Evolutionary conservation across 2,113 vertebrate species (phyloP), one percentile per base, ranked within the genome.

Genomic region (Marmota monax): DNA sequence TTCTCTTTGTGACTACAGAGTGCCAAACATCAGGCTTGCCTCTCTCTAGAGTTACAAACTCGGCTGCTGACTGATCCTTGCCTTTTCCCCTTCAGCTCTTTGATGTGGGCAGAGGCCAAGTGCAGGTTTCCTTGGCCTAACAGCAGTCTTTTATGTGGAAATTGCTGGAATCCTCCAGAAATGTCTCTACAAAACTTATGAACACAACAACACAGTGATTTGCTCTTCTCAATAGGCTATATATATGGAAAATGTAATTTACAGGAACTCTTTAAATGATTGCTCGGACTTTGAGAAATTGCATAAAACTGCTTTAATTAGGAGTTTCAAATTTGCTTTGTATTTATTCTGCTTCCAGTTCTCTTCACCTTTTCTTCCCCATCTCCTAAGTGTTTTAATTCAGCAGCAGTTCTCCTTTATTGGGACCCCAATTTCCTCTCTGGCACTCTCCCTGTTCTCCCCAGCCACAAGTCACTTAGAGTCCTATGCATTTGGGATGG

Each of bases 11-110:
- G 88, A 56, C 3, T 39, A 65, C 7, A 0, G 58, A 85, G 88
- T 61, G 65, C 51, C 92, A 97, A 96, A 94, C 65, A 90, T 94
- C 72, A 32, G 70, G 22, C 78, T 97, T 85, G 88, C 56, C 95
- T 76, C 76, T 91, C 70, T 88, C 96, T 67, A 0, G 39, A 79
- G 86, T 97, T 65, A 42, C 32, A 78, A 85, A 90, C 76, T 91
- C 39, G 92, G 39, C 74, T 58, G 1, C 51, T 16, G 0, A 8
- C 86, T 96, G 69, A 73, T 93, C 39, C 37, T 37, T 72, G 74
- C 27, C 25, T 93, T 90, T 92, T 67, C 34, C 78, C 27, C 29
- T 90, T 80, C 74, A 93, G 45, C 88, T 95, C 72, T 92, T 91
- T 95, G 87, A 90, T 94, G 72, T 96, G 80, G 56, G 22, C 51